Base-by-base conservation (phyloP, 2,888 invertebrate genomes). In the Polymixis flavicincta region DNA sequence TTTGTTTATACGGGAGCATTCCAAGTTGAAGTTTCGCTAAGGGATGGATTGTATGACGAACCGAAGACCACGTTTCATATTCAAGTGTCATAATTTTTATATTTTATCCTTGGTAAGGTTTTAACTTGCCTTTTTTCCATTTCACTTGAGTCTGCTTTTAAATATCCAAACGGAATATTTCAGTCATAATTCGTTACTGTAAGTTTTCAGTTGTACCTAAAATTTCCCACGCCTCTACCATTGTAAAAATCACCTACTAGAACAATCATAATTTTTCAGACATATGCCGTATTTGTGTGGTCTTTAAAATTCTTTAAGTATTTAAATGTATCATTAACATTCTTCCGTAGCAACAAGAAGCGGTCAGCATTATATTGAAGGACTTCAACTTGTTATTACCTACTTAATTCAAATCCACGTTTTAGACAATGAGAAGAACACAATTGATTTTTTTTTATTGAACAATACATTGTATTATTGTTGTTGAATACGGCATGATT, bases 321-420 rank as follows among this genome's bases (percentile, higher is more conserved):
- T 84, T 84, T 59, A 80, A 73, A 83, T 67, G 28, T 50, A 37
- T 63, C 8, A 80, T 80, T 80, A 72, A 76, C 54, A 83, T 80
- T 83, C 60, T 71, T 68, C 19, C 32, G 59, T 66, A 71, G 22
- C 32, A 45, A 50, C 37, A 59, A 73, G 60, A n/a, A 71, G 65
- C 14, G 57, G 54, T 45, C 45, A 59, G 9, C 48, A 69, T 70
- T 65, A 71, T 67, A 42, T 84, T 80, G 81, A 84, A 83, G 84
- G 71, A 68, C 71, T 84, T 76, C 73, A 73, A 80, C 64, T 84
- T 70, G 66, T 79, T 50, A 52, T 79, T 57, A 55, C 57, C 48
- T 66, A 32, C 72, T 73, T 84, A 61, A 80, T 50, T 80, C 32
- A 66, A 66, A 63, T 69, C 52, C 22, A 57, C n/a, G 45, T 55